A percentile compares a stretch with the other conserved stretches of the same genome.
phyloP scores from a whole-genome alignment of 2,113 vertebrate genomes.

The Clarias batrachus region DNA sequence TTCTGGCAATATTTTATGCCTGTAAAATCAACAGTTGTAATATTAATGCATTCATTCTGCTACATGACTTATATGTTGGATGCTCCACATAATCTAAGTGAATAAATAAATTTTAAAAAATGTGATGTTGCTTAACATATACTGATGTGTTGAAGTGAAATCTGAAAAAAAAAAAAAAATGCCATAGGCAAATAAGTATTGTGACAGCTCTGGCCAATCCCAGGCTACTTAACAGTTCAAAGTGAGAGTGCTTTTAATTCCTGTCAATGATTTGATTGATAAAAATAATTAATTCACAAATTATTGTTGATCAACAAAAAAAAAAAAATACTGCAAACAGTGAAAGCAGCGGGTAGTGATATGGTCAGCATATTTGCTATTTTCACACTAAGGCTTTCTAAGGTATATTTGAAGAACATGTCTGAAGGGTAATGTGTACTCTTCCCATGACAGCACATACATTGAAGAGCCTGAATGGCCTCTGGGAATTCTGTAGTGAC shows the following conservation, averaged over 20 bases:
- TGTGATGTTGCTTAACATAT: not conserved
- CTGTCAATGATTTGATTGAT: not conserved
- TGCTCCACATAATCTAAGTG: not conserved
- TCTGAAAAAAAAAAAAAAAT: not conserved
- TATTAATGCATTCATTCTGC: not conserved
- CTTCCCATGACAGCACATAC: constrained; percentile 36
- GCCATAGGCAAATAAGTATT: not conserved
- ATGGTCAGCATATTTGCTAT: not conserved
- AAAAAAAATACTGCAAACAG: not conserved
- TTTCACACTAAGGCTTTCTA: not conserved
- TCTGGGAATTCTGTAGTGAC: constrained; percentile 40
- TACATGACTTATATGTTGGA: not conserved
- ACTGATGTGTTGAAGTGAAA: no score
- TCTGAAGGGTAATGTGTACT: constrained; percentile 24
- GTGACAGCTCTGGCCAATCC: not conserved
- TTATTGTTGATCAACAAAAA: no score
- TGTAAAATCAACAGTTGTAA: not conserved
- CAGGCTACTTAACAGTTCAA: not conserved
- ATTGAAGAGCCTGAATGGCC: constrained; percentile 38
- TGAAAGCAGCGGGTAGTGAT: not conserved
- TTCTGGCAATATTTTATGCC: not conserved
- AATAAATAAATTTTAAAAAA: not conserved
- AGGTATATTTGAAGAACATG: not conserved
- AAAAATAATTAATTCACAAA: not conserved
- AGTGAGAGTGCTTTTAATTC: not conserved